Percentiles rank a stretch among this genome's conserved stretches.
Evolutionary conservation across 2,888 invertebrate species (phyloP).

Genomic region (Physocephala rufipes): DNA sequence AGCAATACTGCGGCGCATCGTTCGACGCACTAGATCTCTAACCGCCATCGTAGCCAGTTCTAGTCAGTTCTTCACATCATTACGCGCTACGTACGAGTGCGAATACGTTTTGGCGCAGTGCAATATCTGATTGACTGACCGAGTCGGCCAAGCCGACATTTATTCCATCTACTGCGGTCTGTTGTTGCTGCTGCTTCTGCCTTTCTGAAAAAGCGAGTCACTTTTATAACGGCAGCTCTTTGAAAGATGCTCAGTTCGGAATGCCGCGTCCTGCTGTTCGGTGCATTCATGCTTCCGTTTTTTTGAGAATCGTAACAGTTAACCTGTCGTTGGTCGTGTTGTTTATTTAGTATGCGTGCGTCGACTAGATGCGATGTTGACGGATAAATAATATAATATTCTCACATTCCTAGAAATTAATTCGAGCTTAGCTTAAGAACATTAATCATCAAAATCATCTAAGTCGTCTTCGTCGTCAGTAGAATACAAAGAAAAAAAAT

Average conservation of each 20-base stretch:
- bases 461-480: too few species aligned
- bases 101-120: neutral
- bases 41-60: constrained; percentile 47
- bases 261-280: constrained; percentile 49
- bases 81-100: constrained; percentile 34
- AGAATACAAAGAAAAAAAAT: too few species aligned
- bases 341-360: constrained; percentile 63
- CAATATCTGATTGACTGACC: constrained; percentile 29
- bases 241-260: constrained; percentile 50
- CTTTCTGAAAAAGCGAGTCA: neutral
- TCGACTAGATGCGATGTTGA: constrained; percentile 46
- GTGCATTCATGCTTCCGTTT: constrained; percentile 55
- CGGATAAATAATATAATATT: constrained; percentile 50
- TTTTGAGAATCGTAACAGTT: constrained; percentile 61
- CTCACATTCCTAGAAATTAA: too few species aligned
- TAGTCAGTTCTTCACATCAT: constrained; percentile 44
- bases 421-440: too few species aligned
- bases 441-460: too few species aligned
- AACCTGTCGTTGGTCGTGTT: constrained; percentile 63
- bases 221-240: constrained; percentile 32
- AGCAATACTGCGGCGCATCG: constrained; percentile 32
- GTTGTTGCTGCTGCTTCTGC: constrained; percentile 46
- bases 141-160: constrained; percentile 28
- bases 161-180: constrained; percentile 33
- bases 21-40: constrained; percentile 48